Evolutionary conservation across 2,888 invertebrate species (phyloP).

Genomic region (Pogonocherus hispidulus): DNA sequence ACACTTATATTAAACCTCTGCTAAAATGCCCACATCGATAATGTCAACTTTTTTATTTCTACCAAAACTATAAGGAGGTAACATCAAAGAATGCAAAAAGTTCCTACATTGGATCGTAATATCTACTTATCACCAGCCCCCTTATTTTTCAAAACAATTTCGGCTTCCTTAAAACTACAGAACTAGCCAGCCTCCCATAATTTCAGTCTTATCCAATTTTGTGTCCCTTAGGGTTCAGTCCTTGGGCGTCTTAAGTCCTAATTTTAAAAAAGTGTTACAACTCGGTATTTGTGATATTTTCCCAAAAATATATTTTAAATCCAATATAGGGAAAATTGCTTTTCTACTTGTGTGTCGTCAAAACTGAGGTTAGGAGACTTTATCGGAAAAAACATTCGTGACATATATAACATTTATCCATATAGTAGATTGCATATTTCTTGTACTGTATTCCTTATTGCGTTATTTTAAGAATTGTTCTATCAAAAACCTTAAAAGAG

Average conservation of each 20-base stretch:
- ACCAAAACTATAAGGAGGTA: neutral
- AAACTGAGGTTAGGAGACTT: too few relatives aligned
- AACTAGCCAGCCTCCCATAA: neutral
- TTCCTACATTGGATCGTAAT: neutral
- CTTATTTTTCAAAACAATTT: neutral
- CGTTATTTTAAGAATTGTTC: conserved; percentile 35
- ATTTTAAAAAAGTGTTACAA: neutral
- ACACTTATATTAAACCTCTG: neutral
- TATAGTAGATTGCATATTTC: conserved; percentile 23
- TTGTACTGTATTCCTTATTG: conserved; percentile 36
- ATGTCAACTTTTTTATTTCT: neutral
- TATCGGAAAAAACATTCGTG: conserved; percentile 7
- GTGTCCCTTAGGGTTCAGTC: conserved; percentile 6
- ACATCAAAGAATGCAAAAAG: neutral
- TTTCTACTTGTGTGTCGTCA: too few relatives aligned
- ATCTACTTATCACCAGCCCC: neutral
- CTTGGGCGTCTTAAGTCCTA: neutral
- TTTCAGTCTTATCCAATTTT: conserved; percentile 4
- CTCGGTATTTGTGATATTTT: neutral
- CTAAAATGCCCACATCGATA: neutral
- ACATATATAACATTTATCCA: conserved; percentile 15
- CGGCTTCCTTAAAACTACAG: neutral
- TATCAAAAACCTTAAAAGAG: conserved; percentile 32
- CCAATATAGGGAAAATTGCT: neutral
- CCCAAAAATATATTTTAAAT: neutral